A percentile compares a stretch with the other conserved stretches of the same genome.
phyloP scores from a whole-genome alignment of 2,888 invertebrate species.

The Zaprionus lineosus region DNA sequence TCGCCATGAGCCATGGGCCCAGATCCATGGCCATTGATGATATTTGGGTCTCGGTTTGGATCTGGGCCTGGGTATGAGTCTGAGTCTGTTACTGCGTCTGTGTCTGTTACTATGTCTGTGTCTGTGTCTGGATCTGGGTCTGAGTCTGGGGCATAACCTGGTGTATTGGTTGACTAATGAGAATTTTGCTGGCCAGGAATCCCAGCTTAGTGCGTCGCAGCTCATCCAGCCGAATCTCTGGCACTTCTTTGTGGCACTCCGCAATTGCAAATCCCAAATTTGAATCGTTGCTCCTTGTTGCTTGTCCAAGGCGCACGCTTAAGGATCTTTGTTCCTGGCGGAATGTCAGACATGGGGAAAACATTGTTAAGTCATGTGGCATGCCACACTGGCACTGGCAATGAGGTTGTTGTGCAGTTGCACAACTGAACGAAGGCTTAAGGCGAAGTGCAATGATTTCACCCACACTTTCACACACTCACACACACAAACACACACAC shows the following conservation, averaged over 20 bases:
- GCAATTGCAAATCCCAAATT: conserved; percentile 6
- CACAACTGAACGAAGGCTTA: conserved; percentile 43
- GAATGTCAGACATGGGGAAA: background rate
- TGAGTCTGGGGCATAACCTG: too few relatives aligned
- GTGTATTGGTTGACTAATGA: too few relatives aligned
- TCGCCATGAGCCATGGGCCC: too few relatives aligned
- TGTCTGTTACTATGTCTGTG: background rate
- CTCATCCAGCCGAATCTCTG: background rate
- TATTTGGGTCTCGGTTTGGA: too few relatives aligned
- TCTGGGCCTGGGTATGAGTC: background rate
- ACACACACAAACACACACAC: conserved; percentile 50
- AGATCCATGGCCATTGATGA: too few relatives aligned
- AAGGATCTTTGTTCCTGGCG: background rate
- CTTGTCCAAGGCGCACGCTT: too few relatives aligned
- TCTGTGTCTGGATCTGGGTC: background rate
- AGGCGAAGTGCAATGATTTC: conserved; percentile 42
- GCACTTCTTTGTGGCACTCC: conserved; percentile 5
- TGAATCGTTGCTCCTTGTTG: too few relatives aligned
- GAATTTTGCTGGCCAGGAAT: conserved; percentile 7
- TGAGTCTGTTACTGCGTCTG: too few relatives aligned
- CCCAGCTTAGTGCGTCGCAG: too few relatives aligned
- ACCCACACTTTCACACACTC: too few relatives aligned
- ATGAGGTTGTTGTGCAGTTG: conserved; percentile 48
- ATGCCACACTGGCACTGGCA: conserved; percentile 32
- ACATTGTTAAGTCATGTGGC: conserved; percentile 42